Conservation (phyloP, 2,113 vertebrate species). For the Rhinopomastus cyanomelas region DNA sequence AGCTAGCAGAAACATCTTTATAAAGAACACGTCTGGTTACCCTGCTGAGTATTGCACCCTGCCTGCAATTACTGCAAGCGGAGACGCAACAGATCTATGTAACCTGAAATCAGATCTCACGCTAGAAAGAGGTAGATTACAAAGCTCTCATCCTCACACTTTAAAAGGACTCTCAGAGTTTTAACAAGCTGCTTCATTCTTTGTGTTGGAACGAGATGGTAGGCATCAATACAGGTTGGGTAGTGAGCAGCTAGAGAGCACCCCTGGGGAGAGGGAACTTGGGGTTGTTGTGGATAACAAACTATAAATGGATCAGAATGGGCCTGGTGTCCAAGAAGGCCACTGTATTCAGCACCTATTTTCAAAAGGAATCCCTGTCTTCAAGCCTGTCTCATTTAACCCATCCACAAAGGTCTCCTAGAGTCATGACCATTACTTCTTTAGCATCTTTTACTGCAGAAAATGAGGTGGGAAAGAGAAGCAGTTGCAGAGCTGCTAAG, state of each 20-base stretch:
- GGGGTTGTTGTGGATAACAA: too few species aligned
- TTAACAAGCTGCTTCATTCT: not conserved
- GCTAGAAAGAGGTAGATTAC: not conserved
- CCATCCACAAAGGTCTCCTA: not conserved
- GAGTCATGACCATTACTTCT: not conserved
- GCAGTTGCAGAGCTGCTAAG: not conserved
- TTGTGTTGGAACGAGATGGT: not conserved
- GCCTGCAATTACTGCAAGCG: not conserved
- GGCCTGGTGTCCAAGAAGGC: not conserved
- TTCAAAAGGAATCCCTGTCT: not conserved
- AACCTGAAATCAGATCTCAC: not conserved
- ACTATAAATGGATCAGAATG: too few species aligned
- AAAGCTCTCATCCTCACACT: not conserved
- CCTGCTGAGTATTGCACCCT: not conserved
- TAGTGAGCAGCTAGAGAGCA: too few species aligned
- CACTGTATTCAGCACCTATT: not conserved
- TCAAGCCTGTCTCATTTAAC: not conserved
- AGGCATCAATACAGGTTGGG: too few species aligned
- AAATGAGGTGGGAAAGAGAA: not conserved
- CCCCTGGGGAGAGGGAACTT: too few species aligned
- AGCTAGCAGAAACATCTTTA: not conserved
- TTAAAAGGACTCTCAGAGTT: not conserved
- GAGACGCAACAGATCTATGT: fast-evolving
- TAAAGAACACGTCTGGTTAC: not conserved
- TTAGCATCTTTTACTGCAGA: not conserved